Evolutionary conservation across 92 coral and sea anemone genomes (phyloP).

Genomic region (Virgularia gustaviana): DNA sequence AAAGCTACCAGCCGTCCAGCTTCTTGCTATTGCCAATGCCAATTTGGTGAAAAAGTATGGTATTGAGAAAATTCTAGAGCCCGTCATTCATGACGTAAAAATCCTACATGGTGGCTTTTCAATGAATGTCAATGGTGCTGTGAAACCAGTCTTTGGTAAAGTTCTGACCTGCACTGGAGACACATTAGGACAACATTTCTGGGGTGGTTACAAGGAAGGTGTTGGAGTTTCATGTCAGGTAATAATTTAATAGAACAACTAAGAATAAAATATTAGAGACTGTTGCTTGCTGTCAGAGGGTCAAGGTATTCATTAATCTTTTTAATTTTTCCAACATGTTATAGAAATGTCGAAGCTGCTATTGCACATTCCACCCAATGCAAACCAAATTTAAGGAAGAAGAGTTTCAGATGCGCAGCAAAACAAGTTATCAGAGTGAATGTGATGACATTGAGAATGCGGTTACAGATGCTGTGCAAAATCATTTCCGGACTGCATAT

Average conservation of each 20-base stretch:
- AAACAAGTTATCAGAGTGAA: not conserved
- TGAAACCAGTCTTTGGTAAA: not conserved
- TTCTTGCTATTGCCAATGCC: conserved; percentile 23
- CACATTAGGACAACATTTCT: conserved; percentile 1
- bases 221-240: conserved; percentile 24
- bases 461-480: not conserved
- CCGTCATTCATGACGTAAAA: not conserved
- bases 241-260: too few species aligned
- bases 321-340: too few species aligned
- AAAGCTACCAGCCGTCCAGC: conserved; percentile 10
- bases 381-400: conserved; percentile 7
- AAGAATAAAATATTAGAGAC: too few species aligned
- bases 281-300: too few species aligned
- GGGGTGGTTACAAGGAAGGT: conserved; percentile 24
- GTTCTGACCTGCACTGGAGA: conserved; percentile 16
- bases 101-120: not conserved
- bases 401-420: conserved; percentile 1
- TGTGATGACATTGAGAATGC: conserved; percentile 6
- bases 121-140: conserved; percentile 3
- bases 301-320: too few species aligned
- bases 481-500: not conserved
- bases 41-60: conserved; percentile 29
- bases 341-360: conserved; percentile 17
- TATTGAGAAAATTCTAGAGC: conserved; percentile 5
- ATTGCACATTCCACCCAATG: conserved; percentile 9